Base-by-base conservation (phyloP, 2,113 vertebrate species). In the Thalassarche chlororhynchos region DNA sequence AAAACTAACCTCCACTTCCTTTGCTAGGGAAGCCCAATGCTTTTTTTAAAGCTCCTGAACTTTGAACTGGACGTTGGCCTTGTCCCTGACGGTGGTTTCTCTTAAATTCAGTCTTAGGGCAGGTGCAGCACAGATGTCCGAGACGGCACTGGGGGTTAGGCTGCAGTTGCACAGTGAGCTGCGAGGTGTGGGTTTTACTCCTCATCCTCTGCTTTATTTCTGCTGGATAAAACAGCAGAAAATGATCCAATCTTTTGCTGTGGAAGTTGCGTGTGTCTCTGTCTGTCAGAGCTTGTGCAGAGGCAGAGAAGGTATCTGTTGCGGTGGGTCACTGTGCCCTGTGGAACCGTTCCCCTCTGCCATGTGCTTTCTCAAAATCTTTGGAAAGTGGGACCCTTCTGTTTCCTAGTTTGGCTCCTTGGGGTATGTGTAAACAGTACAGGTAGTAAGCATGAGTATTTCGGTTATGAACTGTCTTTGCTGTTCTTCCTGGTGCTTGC, bases 271-370 rank as follows among this genome's bases (percentile, higher is more conserved):
- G 31, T 51, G 38, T n/a, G 6, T 46, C 14, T 34, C 26, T 52
- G 44, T 47, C 9, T 57, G 29, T 60, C 51, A 58, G 47, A 82
- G 32, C 29, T 91, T 55, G 55, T 68, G 65, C 31, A 69, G 54
- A 58, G 38, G 55, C 60, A 75, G 47, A 83, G 36, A 36, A 76
- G 17, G 49, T 31, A 31, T 71, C 38, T 74, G 25, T 47, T 96
- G 36, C 0, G 2, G n/a, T 55, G 42, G 9, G 14, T 87, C 1
- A 0, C 38, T 9, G 8, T 81, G 49, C 20, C 24, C 12, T 7
- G 6, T 68, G 47, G 47, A 62, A 44, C 38, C 2, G 0, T 55
- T 91, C 17, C 16, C 12, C 65, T 87, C 74, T 90, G 31, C n/a
- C 5, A 7, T 8, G 6, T 55, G 5, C 47, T 84, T 89, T 84